Evolutionary conservation across 2,888 invertebrate genomes (phyloP).

Genomic region (Lasioglossum zephyrum): DNA sequence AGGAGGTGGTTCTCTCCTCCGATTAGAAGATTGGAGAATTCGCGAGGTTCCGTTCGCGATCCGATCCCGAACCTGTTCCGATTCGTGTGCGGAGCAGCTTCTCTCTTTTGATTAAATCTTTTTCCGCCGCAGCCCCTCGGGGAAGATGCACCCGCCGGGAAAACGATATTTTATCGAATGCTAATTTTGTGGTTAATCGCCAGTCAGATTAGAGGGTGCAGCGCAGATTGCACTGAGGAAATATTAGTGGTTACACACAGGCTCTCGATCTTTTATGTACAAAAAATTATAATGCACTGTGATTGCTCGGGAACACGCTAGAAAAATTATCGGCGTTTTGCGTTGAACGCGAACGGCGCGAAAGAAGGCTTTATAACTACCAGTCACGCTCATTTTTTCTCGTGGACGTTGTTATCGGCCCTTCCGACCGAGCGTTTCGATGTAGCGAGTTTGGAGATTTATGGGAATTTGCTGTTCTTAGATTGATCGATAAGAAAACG

Average conservation of each 20-base stretch:
- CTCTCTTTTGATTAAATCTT: conserved; percentile 19
- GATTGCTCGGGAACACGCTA: conserved; percentile 39
- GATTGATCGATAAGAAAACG: neutral
- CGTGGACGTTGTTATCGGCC: neutral
- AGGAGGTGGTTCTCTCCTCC: conserved; percentile 29
- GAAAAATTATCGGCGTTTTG: conserved; percentile 30
- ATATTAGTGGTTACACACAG: conserved; percentile 11
- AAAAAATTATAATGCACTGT: conserved; percentile 45
- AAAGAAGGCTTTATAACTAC: conserved; percentile 42
- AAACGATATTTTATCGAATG: conserved; percentile 27
- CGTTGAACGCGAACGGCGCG: conserved; percentile 18
- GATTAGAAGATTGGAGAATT: conserved; percentile 40
- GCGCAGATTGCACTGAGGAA: neutral
- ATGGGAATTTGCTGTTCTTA: neutral
- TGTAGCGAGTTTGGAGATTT: neutral
- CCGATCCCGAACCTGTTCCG: neutral
- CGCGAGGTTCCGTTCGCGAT: neutral
- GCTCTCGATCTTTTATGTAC: conserved; percentile 38
- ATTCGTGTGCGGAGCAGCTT: neutral
- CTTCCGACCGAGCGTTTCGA: neutral
- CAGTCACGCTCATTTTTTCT: conserved; percentile 45
- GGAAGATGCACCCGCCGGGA: neutral
- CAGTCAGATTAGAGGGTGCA: conserved; percentile 28
- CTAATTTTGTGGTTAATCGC: conserved; percentile 32
- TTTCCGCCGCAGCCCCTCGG: neutral